Base-by-base conservation (phyloP, 2,888 invertebrate species). In the Lamproptera curius region DNA sequence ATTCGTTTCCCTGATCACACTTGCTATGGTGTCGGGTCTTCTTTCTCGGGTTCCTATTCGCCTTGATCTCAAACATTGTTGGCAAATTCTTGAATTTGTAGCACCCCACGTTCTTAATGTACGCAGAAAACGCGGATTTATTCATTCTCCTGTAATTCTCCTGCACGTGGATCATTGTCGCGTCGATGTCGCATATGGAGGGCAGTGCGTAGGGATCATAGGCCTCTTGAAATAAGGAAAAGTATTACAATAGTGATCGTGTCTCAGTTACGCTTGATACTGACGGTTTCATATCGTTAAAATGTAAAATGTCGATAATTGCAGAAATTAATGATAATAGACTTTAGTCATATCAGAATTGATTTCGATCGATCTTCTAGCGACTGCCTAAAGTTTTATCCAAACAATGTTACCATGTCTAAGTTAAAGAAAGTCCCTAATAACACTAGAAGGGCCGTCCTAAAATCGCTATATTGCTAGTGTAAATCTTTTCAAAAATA, bases 201-300 rank as follows among this genome's bases (percentile, higher is more conserved):
- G 28, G 13, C 11, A 8, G 16, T 13, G 8, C 35, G 41, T 15
- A 35, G 33, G 61, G 36, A 33, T 70, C 66, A 63, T 59, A 54
- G 57, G 64, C 66, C 77, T 81, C 80, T 81, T 79, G 77, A 76
- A 76, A 67, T 67, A 76, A 76, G 53, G 58, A 49, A 33, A 6
- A 13, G 48, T 51, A 56, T 61, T 62, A 58, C n/a, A n/a, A n/a
- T n/a, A n/a, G n/a, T n/a, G n/a, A 26, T 46, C 45, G 39, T 35
- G 13, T 13, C 15, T 28, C 28, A 15, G 11, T 26, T 23, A 9
- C 23, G 13, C 23, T 17, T 38, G 1, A 38, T 2, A 39, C n/a
- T 20, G 20, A 20, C 20, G 20, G 20, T 20, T n/a, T n/a, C n/a
- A n/a, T n/a, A n/a, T n/a, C n/a, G n/a, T n/a, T n/a, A n/a, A n/a